Base-by-base conservation (phyloP, 2,888 invertebrate genomes). In the Neoaliturus tenellus region DNA sequence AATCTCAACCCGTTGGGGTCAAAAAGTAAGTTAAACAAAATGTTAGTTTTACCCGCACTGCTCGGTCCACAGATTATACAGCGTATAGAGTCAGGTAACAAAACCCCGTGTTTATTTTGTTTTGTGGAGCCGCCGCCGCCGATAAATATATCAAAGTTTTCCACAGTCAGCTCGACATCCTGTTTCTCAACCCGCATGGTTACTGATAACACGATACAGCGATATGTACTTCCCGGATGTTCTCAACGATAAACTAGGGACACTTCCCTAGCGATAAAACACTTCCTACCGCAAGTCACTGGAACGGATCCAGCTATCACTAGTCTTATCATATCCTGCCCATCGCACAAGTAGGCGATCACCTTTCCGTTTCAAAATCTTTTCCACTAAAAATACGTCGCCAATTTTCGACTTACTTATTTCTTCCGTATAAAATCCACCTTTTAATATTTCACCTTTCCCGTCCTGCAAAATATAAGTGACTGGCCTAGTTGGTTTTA, bases 381-480 rank as follows among this genome's bases (percentile, higher is more conserved):
- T 83, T 71, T 83, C 83, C 4, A 83, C 71, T 39, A 81, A 71
- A 51, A 44, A 83, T 17, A 55, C 55, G 48, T 80, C 78, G 17
- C 35, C 31, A 20, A 44, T 51, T 20, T 23, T 51, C 23, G 51
- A 51, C 20, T 23, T 20, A 20, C 17, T 1, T 4, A 75, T 8
- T 28, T 83, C 83, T 23, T 83, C 12, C 25, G n/a, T 41, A 35
- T 83, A 78, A 28, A 83, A 83, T 12, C 48, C 28, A 3, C 83
- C 83, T 44, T 25, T 20, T 2, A 83, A 10, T 75, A 69, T 23
- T 25, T 83, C 58, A 23, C 69, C 83, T 23, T 78, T 78, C 0
- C 35, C 25, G 17, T 55, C 75, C 35, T 83, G 20, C 25, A 83
- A n/a, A 20, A 41, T 25, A 10, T 83, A 83, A 14, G 83, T 83